Base-by-base conservation (phyloP, 2,113 vertebrate genomes). In the Psittacus erithacus region DNA sequence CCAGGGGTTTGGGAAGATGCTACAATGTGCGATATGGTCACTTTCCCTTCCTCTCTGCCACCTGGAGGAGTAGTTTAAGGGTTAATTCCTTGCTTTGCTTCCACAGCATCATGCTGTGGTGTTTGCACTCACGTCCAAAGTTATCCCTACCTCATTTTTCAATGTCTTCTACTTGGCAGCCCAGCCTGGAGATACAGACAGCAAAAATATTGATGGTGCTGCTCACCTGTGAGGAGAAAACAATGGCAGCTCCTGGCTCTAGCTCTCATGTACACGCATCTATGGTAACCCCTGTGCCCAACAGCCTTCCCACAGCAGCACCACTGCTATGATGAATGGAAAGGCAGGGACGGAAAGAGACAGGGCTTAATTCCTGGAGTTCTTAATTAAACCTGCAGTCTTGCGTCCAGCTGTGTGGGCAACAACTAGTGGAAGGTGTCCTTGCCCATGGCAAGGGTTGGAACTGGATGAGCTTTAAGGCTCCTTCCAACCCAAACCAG, bases 1-100 rank as follows among this genome's bases (percentile, higher is more conserved):
- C 7, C 24, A 11, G 18, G n/a, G 20, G 4, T 29, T 53, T 63
- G 57, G 43, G 35, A 85, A 77, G 79, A 64, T 71, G 67, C 31
- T 71, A 75, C 46, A 8, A 1, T 0, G 0, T 14, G 17, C 2
- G 2, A 38, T 31, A n/a, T 1, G 7, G 29, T 24, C 60, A 49
- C 15, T 47, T 38, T 25, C 69, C 16, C 41, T 55, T 65, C 52
- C 27, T 86, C 25, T 50, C 50, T 38, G 24, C 25, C 29, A 28
- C 11, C 29, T n/a, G 31, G 20, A 62, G 24, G 18, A 77, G 35
- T 2, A 8, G 78, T 14, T 78, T 35, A 52, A 24, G 43, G 46
- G 62, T 75, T 82, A 78, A 77, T 63, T 74, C 50, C 29, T 57
- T 63, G 25, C 55, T 78, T 33, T 18, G 6, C 31, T 59, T 41